Evolutionary conservation across 2,797 vertebrate species (phyloP).

Genomic region (Saxicola maurus): DNA sequence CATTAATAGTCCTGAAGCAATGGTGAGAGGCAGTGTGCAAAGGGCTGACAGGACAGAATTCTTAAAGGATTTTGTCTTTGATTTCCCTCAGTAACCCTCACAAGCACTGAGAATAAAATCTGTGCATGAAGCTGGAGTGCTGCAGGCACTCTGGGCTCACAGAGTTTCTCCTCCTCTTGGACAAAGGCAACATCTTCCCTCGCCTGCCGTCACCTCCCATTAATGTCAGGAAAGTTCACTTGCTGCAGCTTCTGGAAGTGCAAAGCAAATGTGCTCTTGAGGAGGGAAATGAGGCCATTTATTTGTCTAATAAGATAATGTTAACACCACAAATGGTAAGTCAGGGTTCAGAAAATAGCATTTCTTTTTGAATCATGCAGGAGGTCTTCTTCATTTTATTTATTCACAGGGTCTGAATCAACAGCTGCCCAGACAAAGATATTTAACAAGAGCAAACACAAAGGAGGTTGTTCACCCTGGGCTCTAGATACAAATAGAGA

Average conservation of each 20-base stretch:
- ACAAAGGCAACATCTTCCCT: not conserved
- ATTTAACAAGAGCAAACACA: conserved; percentile 25
- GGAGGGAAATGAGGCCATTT: not conserved
- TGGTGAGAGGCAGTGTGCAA: not conserved
- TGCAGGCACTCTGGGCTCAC: not conserved
- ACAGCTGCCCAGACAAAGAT: conserved; percentile 8
- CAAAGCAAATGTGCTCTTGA: not conserved
- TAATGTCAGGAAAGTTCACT: conserved; percentile 22
- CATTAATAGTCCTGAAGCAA: not conserved
- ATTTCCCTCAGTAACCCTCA: not conserved
- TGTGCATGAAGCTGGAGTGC: not conserved
- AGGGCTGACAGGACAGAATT: not conserved
- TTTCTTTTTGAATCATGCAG: not conserved
- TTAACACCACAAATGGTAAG: not conserved
- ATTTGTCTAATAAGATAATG: not conserved
- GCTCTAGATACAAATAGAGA: conserved; percentile 2
- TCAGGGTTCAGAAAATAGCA: not conserved
- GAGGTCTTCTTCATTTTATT: not conserved
- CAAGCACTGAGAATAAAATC: not conserved
- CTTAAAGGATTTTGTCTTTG: not conserved
- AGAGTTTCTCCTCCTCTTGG: not conserved
- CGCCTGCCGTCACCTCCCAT: not conserved
- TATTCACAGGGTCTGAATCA: not conserved
- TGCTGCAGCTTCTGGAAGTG: not conserved
- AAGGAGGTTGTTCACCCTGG: not conserved